phyloP scores from a whole-genome alignment of 2,888 invertebrate species.

The Diaphora mendica region DNA sequence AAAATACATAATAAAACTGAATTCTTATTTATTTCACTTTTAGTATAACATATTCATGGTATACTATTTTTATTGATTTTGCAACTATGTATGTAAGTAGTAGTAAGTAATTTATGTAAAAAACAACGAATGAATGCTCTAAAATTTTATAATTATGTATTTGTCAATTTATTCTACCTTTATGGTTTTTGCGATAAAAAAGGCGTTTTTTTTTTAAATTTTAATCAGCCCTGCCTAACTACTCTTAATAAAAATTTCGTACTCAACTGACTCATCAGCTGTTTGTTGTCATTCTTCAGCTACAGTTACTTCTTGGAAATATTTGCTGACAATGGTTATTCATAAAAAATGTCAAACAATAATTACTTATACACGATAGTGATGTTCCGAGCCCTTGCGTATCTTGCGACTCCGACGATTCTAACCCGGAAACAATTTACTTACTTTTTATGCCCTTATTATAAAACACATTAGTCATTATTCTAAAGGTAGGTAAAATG shows the following conservation, averaged over 20 bases:
- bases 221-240: background rate
- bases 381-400: conserved; percentile 16
- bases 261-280: conserved; percentile 25
- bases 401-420: conserved; percentile 25
- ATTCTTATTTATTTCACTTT: background rate
- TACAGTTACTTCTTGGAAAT: conserved; percentile 22
- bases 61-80: background rate
- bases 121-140: no score
- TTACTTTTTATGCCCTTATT: conserved; percentile 17
- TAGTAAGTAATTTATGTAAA: background rate
- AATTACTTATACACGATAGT: conserved; percentile 42
- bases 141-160: background rate
- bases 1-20: background rate
- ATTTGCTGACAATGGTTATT: conserved; percentile 28
- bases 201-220: no score
- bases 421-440: conserved; percentile 29
- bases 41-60: background rate
- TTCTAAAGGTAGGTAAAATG: background rate
- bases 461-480: conserved; percentile 8
- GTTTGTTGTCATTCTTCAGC: conserved; percentile 12
- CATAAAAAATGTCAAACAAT: conserved; percentile 37
- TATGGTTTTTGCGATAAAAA: background rate
- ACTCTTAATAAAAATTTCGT: background rate
- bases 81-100: background rate
- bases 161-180: background rate